Base-by-base conservation (phyloP, 2,113 vertebrate genomes). In the Accipiter virgatus region DNA sequence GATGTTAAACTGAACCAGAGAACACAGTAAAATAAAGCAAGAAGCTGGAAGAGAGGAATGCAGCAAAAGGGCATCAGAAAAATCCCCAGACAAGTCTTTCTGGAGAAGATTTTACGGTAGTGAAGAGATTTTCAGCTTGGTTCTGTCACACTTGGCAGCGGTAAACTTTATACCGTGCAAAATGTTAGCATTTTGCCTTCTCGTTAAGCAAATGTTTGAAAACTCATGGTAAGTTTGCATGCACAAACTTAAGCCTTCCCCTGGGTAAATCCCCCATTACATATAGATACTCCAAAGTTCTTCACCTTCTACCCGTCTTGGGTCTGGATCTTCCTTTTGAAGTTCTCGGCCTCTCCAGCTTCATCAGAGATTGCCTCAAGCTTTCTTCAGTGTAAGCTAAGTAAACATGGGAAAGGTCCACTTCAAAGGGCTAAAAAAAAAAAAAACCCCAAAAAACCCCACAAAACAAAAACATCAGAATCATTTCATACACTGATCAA, bases 351-450 rank as follows among this genome's bases (percentile, higher is more conserved):
- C 99, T 98, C 96, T 99, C 99, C 62, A 99, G 96, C 82, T 99
- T 99, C 99, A 99, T 99, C 95, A 99, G 96, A 25, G 99, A 99
- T 96, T 99, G 99, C 65, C 99, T 98, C 96, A 99, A 98, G 96
- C 99, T 99, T 93, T 99, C 99, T 93, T 99, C 99, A 6, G 99
- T 99, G 93, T 99, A 99, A 81, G 99, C 99, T 52, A 99, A 97
- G 96, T 99, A 99, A 85, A 99, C 99, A 6, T 99, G 99, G 70
- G 99, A 99, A 94, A 99, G 98, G 91, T 99, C 99, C 96, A 99
- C 99, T 97, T 99, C 99, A 94, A 99, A 99, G 13, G 99, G 99
- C 99, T 99, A 79, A 48, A 43, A 10, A 90, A 96, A n/a, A 22
- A 48, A 21, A 88, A 96, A n/a, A 42, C 6, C 29, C 25, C 16